phyloP scores from a whole-genome alignment of 2,797 vertebrate genomes.

The Sardinella longiceps region DNA sequence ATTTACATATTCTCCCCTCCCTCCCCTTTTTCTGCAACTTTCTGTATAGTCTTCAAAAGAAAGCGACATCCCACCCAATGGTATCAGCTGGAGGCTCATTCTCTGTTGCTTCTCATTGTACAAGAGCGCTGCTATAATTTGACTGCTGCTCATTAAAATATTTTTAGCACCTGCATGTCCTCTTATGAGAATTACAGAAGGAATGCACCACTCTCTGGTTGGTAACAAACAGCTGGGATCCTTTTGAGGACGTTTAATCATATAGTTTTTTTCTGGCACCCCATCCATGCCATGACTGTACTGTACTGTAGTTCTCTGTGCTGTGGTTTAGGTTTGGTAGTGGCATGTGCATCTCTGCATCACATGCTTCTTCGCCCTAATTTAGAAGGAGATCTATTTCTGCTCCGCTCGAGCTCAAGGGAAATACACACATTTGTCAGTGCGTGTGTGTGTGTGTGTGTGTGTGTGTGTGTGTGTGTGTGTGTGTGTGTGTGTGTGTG shows the following conservation, averaged over 20 bases:
- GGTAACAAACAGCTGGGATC: not conserved
- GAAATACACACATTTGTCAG: constrained; percentile 73
- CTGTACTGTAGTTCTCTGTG: not conserved
- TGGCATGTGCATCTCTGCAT: constrained; percentile 11
- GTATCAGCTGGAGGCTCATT: not conserved
- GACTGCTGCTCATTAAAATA: constrained; percentile 18
- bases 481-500: not conserved
- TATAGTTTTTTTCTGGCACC: too few relatives aligned
- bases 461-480: not conserved
- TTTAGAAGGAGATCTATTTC: constrained; percentile 78
- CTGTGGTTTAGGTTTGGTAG: not conserved
- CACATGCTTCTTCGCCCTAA: constrained; percentile 63
- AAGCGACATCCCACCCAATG: not conserved
- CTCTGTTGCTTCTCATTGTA: not conserved
- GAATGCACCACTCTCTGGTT: not conserved
- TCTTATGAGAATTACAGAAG: constrained; percentile 7
- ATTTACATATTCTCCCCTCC: not conserved
- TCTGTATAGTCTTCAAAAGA: not conserved
- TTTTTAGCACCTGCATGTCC: constrained; percentile 24
- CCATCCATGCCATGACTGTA: too few relatives aligned
- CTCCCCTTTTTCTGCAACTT: not conserved
- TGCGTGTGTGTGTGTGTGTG: not conserved
- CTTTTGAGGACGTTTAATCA: not conserved
- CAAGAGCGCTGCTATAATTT: constrained; percentile 1
- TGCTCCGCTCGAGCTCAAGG: constrained; percentile 67